phyloP scores from a whole-genome alignment of 64 coral and sea anemone species.

The Montipora capricornis region DNA sequence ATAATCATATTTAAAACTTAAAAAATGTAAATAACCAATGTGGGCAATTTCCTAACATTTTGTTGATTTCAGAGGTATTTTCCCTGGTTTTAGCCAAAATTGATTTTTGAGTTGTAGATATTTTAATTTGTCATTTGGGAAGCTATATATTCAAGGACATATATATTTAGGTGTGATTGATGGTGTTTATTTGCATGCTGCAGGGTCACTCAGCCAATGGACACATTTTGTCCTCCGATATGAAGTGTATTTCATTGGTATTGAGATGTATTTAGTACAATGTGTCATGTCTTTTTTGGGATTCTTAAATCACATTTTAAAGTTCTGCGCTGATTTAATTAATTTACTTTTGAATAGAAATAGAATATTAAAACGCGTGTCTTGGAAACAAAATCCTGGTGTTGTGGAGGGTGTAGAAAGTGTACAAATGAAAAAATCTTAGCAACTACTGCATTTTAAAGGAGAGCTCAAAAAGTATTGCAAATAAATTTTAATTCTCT shows the following conservation, averaged over 20 bases:
- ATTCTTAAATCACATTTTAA: not conserved
- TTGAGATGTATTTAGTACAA: not conserved
- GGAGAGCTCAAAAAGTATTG: too few relatives aligned
- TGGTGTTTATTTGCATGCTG: not conserved
- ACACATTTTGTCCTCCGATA: not conserved
- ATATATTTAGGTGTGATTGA: conserved; percentile 40
- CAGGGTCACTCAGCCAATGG: not conserved
- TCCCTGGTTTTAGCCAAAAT: not conserved
- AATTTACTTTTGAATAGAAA: too few relatives aligned
- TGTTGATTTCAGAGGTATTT: not conserved
- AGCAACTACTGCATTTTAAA: not conserved
- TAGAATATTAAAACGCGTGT: too few relatives aligned
- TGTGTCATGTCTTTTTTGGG: conserved; percentile 4
- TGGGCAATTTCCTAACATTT: not conserved
- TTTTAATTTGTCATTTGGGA: conserved; percentile 29
- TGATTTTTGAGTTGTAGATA: not conserved
- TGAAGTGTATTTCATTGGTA: not conserved
- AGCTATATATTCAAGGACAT: conserved; percentile 9
- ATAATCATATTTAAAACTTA: not conserved
- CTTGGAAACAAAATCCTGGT: too few relatives aligned
- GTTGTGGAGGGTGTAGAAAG: not conserved
- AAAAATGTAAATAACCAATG: too few relatives aligned
- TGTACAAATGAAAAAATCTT: not conserved
- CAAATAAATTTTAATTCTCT: too few relatives aligned
- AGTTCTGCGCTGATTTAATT: not conserved